A percentile compares a stretch with the other conserved stretches of the same genome.
Conservation (phyloP, 2,888 invertebrate genomes). For the Tetheella fluctuosa region DNA sequence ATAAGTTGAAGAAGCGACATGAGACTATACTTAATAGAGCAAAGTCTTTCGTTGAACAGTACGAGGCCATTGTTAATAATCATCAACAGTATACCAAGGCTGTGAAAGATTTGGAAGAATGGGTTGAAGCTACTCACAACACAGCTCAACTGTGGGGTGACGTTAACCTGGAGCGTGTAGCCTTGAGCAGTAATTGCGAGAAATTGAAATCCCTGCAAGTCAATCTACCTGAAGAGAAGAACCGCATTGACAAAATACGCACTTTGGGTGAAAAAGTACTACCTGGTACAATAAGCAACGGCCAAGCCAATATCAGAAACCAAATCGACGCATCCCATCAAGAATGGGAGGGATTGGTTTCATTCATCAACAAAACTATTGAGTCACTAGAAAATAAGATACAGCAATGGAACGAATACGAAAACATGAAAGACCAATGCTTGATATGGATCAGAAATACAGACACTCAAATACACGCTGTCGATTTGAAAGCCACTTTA, state of each 20-base stretch:
- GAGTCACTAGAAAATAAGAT: conserved; percentile 92
- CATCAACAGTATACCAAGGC: conserved; percentile 95
- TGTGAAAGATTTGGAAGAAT: conserved; percentile 93
- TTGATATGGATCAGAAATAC: conserved; percentile 94
- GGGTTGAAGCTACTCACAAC: conserved; percentile 92
- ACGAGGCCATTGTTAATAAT: conserved; percentile 94
- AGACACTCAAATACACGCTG: conserved; percentile 93
- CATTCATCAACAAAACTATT: conserved; percentile 90
- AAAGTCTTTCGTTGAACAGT: conserved; percentile 91
- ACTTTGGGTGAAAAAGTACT: conserved; percentile 95
- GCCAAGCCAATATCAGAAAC: conserved; percentile 92
- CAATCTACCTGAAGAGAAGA: conserved; percentile 93
- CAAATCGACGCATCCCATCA: conserved; percentile 95
- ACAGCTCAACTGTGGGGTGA: conserved; percentile 93
- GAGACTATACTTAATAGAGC: conserved; percentile 87
- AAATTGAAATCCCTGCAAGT: conserved; percentile 91
- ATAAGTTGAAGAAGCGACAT: conserved; percentile 89
- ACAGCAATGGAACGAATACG: conserved; percentile 96
- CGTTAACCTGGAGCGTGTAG: conserved; percentile 91
- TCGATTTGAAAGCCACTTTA: conserved; percentile 92
- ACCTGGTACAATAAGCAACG: conserved; percentile 92
- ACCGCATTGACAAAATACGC: conserved; percentile 91
- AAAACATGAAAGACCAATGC: conserved; percentile 92
- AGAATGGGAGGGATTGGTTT: conserved; percentile 93
- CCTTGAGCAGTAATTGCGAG: conserved; percentile 93